phyloP scores from a whole-genome alignment of 2,888 invertebrate species.

The Argynnis bischoffii region DNA sequence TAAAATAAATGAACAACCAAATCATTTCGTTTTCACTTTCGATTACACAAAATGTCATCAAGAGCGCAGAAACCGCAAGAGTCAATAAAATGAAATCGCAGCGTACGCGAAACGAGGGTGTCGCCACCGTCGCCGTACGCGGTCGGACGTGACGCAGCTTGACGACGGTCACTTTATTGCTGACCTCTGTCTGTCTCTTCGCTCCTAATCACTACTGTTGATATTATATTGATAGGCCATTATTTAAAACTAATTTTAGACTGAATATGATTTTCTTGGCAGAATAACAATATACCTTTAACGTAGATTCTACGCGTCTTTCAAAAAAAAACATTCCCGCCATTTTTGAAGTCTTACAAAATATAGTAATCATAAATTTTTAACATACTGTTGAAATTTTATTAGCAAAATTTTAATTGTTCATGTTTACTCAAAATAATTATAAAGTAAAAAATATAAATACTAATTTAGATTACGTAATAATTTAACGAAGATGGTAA shows the following conservation, averaged over 20 bases:
- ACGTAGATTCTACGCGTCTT: no score
- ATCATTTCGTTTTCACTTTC: conserved; percentile 67
- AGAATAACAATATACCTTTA: not conserved
- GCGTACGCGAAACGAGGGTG: conserved; percentile 65
- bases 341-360: no score
- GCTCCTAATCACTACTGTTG: conserved; percentile 68
- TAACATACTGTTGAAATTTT: no score
- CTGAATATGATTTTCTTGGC: not conserved
- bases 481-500: no score
- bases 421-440: no score
- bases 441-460: no score
- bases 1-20: conserved; percentile 30
- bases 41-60: conserved; percentile 69
- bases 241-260: not conserved
- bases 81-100: conserved; percentile 74
- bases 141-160: conserved; percentile 75
- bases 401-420: no score
- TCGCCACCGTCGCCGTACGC: conserved; percentile 47
- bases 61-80: conserved; percentile 74
- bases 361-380: no score
- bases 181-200: conserved; percentile 77
- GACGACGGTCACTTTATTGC: conserved; percentile 82
- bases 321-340: no score
- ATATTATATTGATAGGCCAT: conserved; percentile 45
- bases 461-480: no score